A percentile compares a stretch with the other conserved stretches of the same genome.
phyloP scores from a whole-genome alignment of 2,888 invertebrate genomes.

The Melinopterus prodromus region DNA sequence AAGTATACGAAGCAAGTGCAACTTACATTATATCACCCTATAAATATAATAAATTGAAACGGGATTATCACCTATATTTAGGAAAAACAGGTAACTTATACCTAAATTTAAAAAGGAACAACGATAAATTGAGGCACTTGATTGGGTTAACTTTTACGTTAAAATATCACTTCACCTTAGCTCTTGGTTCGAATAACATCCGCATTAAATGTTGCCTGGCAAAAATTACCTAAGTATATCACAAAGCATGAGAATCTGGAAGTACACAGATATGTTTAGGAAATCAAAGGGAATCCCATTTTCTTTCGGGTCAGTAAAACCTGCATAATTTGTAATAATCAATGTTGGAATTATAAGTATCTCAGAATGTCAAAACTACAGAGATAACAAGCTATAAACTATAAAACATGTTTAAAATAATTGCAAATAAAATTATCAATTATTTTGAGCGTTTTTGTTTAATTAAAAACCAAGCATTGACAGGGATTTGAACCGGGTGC shows the following conservation, averaged over 20 bases:
- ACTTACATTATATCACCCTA: constrained; percentile 29
- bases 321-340: too few relatives aligned
- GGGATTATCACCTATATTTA: constrained; percentile 22
- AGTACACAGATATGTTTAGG: constrained; percentile 9
- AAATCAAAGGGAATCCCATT: background rate
- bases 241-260: constrained; percentile 38
- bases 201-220: constrained; percentile 35
- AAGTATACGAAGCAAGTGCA: constrained; percentile 32
- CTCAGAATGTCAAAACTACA: too few relatives aligned
- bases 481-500: too few relatives aligned
- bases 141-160: constrained; percentile 49
- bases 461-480: too few relatives aligned
- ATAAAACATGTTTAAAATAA: background rate
- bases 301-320: background rate
- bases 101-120: constrained; percentile 48
- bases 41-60: background rate
- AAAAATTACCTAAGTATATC: constrained; percentile 37
- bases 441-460: too few relatives aligned
- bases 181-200: constrained; percentile 20
- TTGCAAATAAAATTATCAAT: background rate
- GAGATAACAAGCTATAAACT: too few relatives aligned
- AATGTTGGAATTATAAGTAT: too few relatives aligned
- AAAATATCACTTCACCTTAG: constrained; percentile 46
- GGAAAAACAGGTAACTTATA: constrained; percentile 46
- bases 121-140: constrained; percentile 51